Base-by-base conservation (phyloP, 2,797 vertebrate species). In the Gymnoscopelus microlampas region DNA sequence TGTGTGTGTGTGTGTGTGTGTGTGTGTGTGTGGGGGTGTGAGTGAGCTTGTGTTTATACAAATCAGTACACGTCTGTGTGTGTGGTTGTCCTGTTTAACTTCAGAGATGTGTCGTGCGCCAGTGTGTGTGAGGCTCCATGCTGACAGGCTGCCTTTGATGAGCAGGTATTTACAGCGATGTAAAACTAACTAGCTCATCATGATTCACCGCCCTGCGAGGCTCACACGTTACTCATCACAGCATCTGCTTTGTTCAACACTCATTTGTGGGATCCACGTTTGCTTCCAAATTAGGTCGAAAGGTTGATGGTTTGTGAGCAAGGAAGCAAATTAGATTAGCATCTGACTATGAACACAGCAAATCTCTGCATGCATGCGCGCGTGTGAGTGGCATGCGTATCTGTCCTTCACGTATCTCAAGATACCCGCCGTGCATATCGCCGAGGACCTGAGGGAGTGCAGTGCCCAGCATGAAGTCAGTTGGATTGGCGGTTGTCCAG, bases 111-210 rank as follows among this genome's bases (percentile, higher is more conserved):
- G 39, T 9, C 9, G 39, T 44, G 39, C 39, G 39, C 39, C 39
- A 2, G 15, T 8, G 15, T 44, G 6, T 13, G 39, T 23, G 66
- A 73, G 79, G 86, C 83, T 80, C 13, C 89, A 87, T 1, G 85
- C 89, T 88, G 90, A 91, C 86, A 87, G 79, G 59, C 73, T 3
- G 72, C 70, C 91, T 92, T 90, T 91, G 90, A 91, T 89, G 87
- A 87, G 81, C 71, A 80, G 86, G 82, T 80, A 83, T 91, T 92
- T 85, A 89, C 88, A 87, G 82, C 86, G 78, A 87, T 79, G 82
- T 88, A 86, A 91, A 90, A 89, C 73, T 49, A 80, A 78, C 59
- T 66, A 23, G 59, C 83, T 85, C 84, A 81, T 89, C 87, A 65
- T 1, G 81, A 87, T 70, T 83, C 62, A 54, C 76, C 29, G 66